Evolutionary conservation across 2,888 invertebrate genomes (phyloP).

Genomic region (Apotomis turbidana): DNA sequence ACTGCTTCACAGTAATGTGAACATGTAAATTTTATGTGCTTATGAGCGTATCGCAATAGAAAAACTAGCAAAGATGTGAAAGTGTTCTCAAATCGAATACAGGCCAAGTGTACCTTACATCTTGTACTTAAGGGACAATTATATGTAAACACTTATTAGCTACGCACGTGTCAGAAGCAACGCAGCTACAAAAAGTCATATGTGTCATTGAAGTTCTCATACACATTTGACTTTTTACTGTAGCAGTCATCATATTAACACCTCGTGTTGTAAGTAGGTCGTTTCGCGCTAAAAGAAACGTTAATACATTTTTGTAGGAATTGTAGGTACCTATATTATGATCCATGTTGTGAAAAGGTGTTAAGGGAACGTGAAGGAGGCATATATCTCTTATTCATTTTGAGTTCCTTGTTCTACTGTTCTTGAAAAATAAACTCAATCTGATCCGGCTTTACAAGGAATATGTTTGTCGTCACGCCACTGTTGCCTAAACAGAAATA

Average conservation of each 20-base stretch:
- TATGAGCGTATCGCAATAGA: not conserved
- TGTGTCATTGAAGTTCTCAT: not conserved
- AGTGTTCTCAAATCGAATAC: constrained; percentile 12
- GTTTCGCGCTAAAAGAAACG: constrained; percentile 18
- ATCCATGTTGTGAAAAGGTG: not conserved
- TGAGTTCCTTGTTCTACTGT: no score
- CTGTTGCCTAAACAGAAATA: no score
- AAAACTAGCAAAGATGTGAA: constrained; percentile 7
- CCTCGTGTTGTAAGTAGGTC: constrained; percentile 34
- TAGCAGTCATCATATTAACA: constrained; percentile 11
- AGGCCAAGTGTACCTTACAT: constrained; percentile 14
- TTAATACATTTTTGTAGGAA: not conserved
- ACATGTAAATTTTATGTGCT: not conserved
- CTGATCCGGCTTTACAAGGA: no score
- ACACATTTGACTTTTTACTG: not conserved
- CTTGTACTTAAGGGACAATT: constrained; percentile 14
- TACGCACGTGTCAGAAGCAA: constrained; percentile 13
- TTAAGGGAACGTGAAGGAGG: constrained; percentile 1
- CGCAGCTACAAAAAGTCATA: constrained; percentile 1
- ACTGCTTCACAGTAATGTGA: not conserved
- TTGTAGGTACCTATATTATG: no score
- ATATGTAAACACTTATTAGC: constrained; percentile 16
- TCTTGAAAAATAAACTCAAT: no score
- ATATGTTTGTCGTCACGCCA: no score
- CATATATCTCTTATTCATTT: not conserved